Conservation (phyloP, 2,113 vertebrate species). For the Rhagologus leucostigma region DNA sequence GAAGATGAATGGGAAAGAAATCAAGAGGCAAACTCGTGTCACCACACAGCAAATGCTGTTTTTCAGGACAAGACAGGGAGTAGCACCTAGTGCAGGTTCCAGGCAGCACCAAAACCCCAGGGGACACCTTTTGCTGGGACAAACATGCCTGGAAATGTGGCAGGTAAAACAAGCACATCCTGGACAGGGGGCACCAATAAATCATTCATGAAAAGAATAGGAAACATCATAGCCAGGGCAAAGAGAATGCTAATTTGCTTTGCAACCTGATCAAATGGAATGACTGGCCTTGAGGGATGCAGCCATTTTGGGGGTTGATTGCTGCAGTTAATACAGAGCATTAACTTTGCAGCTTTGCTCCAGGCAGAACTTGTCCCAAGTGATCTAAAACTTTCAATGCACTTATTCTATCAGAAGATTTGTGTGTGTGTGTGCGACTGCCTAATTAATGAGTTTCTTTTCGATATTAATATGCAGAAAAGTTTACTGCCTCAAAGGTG, state of each 20-base stretch:
- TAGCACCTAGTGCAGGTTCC: neutral
- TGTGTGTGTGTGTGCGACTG: slow-evolving; percentile 27
- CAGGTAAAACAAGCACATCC: slow-evolving; percentile 24
- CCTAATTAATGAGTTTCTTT: slow-evolving; percentile 72
- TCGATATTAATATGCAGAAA: slow-evolving; percentile 73
- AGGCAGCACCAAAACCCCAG: neutral
- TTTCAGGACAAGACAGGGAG: neutral
- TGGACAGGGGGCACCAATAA: slow-evolving; percentile 51
- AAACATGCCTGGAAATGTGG: slow-evolving; percentile 9
- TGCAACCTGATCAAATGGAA: slow-evolving; percentile 65
- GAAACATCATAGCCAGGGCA: slow-evolving; percentile 55
- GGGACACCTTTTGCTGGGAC: neutral
- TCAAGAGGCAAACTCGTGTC: neutral
- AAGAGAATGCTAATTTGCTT: slow-evolving; percentile 65
- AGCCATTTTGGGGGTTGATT: slow-evolving; percentile 66
- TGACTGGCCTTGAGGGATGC: slow-evolving; percentile 54
- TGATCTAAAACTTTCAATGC: slow-evolving; percentile 65
- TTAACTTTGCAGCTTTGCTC: slow-evolving; percentile 70
- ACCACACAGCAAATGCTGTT: neutral
- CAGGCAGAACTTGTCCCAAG: slow-evolving; percentile 66
- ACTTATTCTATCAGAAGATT: slow-evolving; percentile 67
- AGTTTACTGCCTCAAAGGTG: slow-evolving; percentile 73
- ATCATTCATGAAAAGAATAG: slow-evolving; percentile 64
- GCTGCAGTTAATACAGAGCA: slow-evolving; percentile 67
- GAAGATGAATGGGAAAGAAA: neutral